A percentile compares a stretch with the other conserved stretches of the same genome.
These are phyloP conservation scores for Diorhabda carinulata DNA, from an alignment of 1,140 invertebrate species.

Conservation along the genomic window DNA sequence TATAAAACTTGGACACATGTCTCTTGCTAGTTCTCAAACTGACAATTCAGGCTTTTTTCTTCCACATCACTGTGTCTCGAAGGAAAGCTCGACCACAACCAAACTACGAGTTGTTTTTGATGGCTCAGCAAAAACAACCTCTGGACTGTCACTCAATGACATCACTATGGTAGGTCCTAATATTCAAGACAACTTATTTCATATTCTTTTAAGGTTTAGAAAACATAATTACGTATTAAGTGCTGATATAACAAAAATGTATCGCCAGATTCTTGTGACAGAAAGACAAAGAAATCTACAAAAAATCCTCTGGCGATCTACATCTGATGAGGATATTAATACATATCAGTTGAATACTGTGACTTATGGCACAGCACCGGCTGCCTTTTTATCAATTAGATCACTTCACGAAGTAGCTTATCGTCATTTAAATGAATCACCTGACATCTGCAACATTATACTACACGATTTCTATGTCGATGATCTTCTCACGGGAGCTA, in stretches of 20 bases:
- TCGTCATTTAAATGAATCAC: slow-evolving; percentile 27
- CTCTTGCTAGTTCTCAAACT: slow-evolving; percentile 5
- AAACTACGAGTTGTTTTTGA: slow-evolving; percentile 36
- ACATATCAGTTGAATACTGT: slow-evolving; percentile 39
- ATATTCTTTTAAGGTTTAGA: slow-evolving; percentile 27
- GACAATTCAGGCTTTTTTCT: slow-evolving; percentile 33
- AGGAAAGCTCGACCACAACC: slow-evolving; percentile 29
- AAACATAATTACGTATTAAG: slow-evolving; percentile 27
- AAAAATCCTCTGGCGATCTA: slow-evolving; percentile 42
- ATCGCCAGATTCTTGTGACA: slow-evolving; percentile 37
- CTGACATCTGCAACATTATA: slow-evolving; percentile 30
- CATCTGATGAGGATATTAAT: slow-evolving; percentile 14
- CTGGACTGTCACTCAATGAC: slow-evolving; percentile 36
- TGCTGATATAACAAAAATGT: slow-evolving; percentile 43
- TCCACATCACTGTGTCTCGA: slow-evolving; percentile 41
- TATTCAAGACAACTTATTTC: slow-evolving; percentile 31
- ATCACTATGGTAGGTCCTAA: slow-evolving; percentile 30
- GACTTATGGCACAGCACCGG: slow-evolving; percentile 41
- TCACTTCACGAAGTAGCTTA: neutral
- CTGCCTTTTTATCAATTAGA: slow-evolving; percentile 41
- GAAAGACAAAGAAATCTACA: slow-evolving; percentile 43
- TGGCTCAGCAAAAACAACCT: slow-evolving; percentile 30
- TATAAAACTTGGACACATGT: slow-evolving; percentile 35
- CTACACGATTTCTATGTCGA: slow-evolving; percentile 48
- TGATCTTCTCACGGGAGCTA: slow-evolving; percentile 45